Base-by-base conservation (phyloP, 2,113 vertebrate species). In the Calyptommatus sinebrachiatus region DNA sequence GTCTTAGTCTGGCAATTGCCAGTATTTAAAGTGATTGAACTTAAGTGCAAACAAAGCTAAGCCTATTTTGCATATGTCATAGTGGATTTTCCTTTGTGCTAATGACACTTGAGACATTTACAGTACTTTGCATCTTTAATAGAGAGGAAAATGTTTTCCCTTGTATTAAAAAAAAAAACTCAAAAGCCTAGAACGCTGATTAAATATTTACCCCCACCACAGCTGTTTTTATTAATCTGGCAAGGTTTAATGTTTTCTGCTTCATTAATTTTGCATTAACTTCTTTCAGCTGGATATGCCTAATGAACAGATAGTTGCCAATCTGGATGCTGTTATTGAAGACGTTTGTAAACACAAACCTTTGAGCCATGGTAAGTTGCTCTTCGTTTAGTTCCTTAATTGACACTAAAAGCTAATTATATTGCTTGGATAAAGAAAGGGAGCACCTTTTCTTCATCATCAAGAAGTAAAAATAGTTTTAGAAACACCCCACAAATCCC, bases 261-360 rank as follows among this genome's bases (percentile, higher is more conserved):
- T 0, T 50, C 6, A 53, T 82, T 90, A 78, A 92, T 74, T 57
- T 60, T 72, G 12, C 41, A 0, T 84, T 83, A 7, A 69, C 71
- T 78, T 71, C 60, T 92, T 94, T 66, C 93, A 99, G 98, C 92
- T 99, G 87, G 92, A 98, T 91, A 97, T 99, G 97, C 89, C 96
- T 12, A 88, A 73, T 82, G 95, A 98, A 53, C 93, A 97, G 50
- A 96, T 99, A 87, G 7, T 93, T 14, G 92, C 92, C 78, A 99
- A 99, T 89, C 90, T 98, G 1, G 89, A 94, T 80, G 21, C 93
- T 0, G 2, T 99, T 77, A 79, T 98, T 81, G 68, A 80, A 0
- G 97, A 99, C 5, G 95, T 97, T 28, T 97, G 95, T 87, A 95
- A 89, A 0, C 94, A 95, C 80, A 96, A 94, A 85, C 95, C 97